These are phyloP conservation scores for Drosophila repleta DNA, from an alignment of 1,140 invertebrate species.

Conservation along the genomic window DNA sequence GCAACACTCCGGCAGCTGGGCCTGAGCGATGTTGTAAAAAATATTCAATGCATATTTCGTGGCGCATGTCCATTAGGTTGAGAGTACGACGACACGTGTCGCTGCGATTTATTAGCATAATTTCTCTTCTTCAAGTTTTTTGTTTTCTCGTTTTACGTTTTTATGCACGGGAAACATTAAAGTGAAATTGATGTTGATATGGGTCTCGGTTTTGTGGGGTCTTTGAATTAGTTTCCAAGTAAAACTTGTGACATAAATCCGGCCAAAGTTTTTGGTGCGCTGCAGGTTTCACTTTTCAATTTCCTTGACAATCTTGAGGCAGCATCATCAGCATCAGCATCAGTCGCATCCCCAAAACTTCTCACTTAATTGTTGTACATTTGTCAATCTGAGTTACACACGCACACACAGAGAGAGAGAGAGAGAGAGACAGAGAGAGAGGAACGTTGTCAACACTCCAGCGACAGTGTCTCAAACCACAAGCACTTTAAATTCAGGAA, in stretches of 20 bases:
- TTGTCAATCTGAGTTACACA: conserved; percentile 63
- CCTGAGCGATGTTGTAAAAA: conserved; percentile 19
- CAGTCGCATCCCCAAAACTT: conserved; percentile 53
- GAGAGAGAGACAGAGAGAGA: too few relatives aligned
- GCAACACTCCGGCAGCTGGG: conserved; percentile 11
- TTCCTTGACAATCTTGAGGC: conserved; percentile 50
- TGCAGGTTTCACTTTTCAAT: conserved; percentile 63
- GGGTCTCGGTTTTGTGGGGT: conserved; percentile 9
- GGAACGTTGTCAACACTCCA: conserved; percentile 23
- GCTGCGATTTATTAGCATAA: conserved; percentile 80
- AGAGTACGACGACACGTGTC: conserved; percentile 76
- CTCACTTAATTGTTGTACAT: conserved; percentile 72
- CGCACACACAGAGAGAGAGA: background rate
- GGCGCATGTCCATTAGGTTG: conserved; percentile 71
- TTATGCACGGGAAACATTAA: conserved; percentile 72
- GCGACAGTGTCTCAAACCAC: conserved; percentile 16
- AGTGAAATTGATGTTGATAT: conserved; percentile 74
- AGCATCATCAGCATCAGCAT: conserved; percentile 32
- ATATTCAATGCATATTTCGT: conserved; percentile 77
- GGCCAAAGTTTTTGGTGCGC: conserved; percentile 20
- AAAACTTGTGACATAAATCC: conserved; percentile 52
- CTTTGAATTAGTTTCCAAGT: conserved; percentile 40
- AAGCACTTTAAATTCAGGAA: conserved; percentile 62
- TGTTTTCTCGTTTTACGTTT: background rate
- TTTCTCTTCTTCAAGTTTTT: conserved; percentile 70